Evolutionary conservation across 35 echinoderm and acorn worm genomes (phyloP).

Genomic region (Acanthaster planci): DNA sequence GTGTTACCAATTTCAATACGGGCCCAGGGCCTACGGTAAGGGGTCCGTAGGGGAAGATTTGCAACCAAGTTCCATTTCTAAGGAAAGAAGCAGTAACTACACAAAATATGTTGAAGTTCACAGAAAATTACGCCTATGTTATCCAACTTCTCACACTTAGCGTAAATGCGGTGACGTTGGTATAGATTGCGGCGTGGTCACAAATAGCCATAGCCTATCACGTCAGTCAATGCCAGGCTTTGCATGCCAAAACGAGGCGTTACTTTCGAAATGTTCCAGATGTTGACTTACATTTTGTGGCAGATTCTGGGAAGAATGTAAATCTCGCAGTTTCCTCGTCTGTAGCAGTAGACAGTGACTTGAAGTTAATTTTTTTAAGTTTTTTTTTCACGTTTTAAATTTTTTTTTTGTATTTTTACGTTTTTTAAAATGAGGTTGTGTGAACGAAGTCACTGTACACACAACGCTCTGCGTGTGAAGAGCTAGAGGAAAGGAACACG

Average conservation of each 20-base stretch:
- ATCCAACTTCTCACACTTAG: not conserved
- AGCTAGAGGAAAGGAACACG: slow-evolving; percentile 3
- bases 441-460: slow-evolving; percentile 18
- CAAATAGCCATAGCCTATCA: not conserved
- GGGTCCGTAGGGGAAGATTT: too few species aligned
- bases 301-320: not conserved
- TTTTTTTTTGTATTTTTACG: slow-evolving; percentile 21
- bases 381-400: not conserved
- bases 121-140: not conserved
- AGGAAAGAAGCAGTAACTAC: too few species aligned
- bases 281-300: slow-evolving; percentile 3
- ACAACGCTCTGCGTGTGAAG: slow-evolving; percentile 5
- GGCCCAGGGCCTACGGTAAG: too few species aligned
- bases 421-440: slow-evolving; percentile 27
- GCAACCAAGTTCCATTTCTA: too few species aligned
- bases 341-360: not conserved
- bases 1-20: too few species aligned
- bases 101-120: not conserved
- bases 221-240: not conserved
- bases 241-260: not conserved
- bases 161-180: not conserved
- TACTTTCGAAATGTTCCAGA: not conserved
- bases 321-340: slow-evolving; percentile 28
- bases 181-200: not conserved
- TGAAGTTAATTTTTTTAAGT: not conserved